Base-by-base conservation (phyloP, 2,797 vertebrate genomes). In the Acanthornis magna region DNA sequence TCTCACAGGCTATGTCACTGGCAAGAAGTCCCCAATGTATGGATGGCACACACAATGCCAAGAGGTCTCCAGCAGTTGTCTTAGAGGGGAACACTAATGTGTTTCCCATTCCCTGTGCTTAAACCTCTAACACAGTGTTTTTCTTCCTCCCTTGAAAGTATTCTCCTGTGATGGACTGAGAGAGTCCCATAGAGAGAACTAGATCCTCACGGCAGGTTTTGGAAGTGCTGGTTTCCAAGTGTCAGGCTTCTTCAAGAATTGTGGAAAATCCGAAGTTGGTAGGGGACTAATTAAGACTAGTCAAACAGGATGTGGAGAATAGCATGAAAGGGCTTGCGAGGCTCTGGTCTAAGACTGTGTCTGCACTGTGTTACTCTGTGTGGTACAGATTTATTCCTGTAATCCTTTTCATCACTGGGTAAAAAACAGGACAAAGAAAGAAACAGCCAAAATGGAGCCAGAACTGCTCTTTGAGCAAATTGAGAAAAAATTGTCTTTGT, bases 301-400 rank as follows among this genome's bases (percentile, higher is more conserved):
- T 90, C 77, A 85, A 91, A 92, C 84, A 89, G 93, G 77, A 96
- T 95, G 74, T 89, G 89, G 84, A 93, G 90, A 94, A 53, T 26
- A 93, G 90, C 70, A 82, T 79, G 63, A 94, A 94, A 88, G 30
- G 25, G 23, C 47, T 89, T 85, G 61, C 2, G 21, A 81, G 54
- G 51, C 53, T 91, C 88, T 94, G 74, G 63, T 95, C 61, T 93
- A 43, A 70, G 77, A 25, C 48, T 87, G 32, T n/a, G 67, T 83
- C 91, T 93, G 93, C 89, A 67, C 89, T 95, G 57, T 77, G 89
- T 88, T 88, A 81, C 55, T 86, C 62, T 27, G 45, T 50, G 48
- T 2, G 3, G 48, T 60, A 70, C 70, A 85, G 68, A 72, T 83
- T 88, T 93, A 71, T 81, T 68, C 89, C 83, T 93, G 54, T 40